phyloP scores from a whole-genome alignment of 2,113 vertebrate species.

The Sterna hirundo region DNA sequence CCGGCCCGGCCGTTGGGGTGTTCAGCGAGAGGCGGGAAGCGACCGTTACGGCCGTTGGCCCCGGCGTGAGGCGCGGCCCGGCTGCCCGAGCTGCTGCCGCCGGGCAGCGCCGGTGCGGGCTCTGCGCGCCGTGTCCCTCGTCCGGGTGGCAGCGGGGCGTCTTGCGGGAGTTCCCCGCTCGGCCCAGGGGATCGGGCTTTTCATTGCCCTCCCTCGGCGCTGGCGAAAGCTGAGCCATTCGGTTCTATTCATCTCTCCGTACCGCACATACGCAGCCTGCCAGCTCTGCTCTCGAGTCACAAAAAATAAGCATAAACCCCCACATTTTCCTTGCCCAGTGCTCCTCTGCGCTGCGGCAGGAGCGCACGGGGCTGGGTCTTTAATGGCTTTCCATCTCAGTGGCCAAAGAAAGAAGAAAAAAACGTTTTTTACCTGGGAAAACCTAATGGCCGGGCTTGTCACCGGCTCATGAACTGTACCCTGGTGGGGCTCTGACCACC shows the following conservation, averaged over 20 bases:
- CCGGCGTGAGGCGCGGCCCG: accelerated
- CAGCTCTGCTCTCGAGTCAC: neutral
- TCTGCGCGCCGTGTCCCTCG: no score
- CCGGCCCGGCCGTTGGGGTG: no score
- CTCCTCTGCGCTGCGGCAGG: neutral
- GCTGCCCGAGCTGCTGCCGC: neutral
- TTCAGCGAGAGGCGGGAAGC: accelerated
- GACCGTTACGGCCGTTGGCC: neutral
- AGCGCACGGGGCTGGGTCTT: accelerated
- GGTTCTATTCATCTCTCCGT: accelerated
- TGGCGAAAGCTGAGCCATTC: neutral
- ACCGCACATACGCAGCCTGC: neutral
- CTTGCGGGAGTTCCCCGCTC: neutral
- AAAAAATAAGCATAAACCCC: neutral
- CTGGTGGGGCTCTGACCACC: neutral
- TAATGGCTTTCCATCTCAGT: neutral
- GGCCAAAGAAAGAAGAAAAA: neutral
- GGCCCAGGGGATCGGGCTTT: neutral
- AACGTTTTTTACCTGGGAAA: neutral
- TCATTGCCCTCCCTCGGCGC: neutral
- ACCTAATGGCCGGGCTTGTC: neutral
- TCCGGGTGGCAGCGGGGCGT: neutral
- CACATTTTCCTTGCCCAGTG: neutral
- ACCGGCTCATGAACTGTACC: accelerated
- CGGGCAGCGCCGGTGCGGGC: neutral